Percentiles rank a stretch among this genome's conserved stretches.
phyloP scores from a whole-genome alignment of 2,888 invertebrate genomes.

The Catonia carolina region DNA sequence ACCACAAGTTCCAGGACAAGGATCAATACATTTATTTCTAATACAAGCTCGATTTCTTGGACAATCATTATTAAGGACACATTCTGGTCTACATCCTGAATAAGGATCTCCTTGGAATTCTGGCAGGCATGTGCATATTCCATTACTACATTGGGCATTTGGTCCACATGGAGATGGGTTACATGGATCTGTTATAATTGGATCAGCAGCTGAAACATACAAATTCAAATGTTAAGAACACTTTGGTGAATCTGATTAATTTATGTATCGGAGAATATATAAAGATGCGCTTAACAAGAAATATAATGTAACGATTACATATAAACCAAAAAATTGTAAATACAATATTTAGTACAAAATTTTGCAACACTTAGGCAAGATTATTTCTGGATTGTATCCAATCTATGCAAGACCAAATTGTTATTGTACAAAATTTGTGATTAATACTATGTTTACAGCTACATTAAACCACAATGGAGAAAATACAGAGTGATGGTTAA shows the following conservation, averaged over 20 bases:
- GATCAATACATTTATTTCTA: constrained; percentile 66
- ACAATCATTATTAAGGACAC: constrained; percentile 69
- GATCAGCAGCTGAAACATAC: constrained; percentile 21
- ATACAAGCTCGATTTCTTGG: constrained; percentile 61
- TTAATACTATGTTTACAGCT: no score
- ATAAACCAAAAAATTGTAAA: no score
- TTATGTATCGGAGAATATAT: no score
- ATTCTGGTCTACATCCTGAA: constrained; percentile 64
- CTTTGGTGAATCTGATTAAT: not conserved
- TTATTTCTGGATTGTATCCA: no score
- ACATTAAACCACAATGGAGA: no score
- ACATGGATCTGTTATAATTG: constrained; percentile 44
- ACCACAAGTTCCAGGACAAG: constrained; percentile 74
- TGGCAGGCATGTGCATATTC: constrained; percentile 61
- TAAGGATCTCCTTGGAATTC: constrained; percentile 57
- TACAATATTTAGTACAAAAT: no score
- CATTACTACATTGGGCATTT: constrained; percentile 47
- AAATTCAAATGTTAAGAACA: not conserved
- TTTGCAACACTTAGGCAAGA: no score
- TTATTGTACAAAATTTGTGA: no score
- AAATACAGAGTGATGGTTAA: no score
- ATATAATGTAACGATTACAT: not conserved
- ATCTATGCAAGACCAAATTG: no score
- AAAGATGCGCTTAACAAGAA: not conserved
- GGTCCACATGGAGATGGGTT: constrained; percentile 47